Conservation (phyloP, 1,140 invertebrate species). For the Drosophila paulistorum region DNA sequence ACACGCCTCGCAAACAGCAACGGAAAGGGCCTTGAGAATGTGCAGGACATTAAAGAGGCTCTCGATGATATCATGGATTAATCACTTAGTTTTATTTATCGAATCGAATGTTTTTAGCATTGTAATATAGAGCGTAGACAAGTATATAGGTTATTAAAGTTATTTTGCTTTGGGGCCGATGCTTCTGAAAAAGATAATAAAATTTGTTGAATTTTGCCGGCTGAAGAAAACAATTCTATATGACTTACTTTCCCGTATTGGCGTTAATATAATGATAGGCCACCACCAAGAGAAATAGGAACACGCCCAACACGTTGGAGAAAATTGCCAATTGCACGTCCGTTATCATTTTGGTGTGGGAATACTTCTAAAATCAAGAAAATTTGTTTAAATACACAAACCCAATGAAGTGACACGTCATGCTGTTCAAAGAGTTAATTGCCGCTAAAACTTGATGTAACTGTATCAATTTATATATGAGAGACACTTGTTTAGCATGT, state of each 20-base stretch:
- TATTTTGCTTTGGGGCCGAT: conserved; percentile 67
- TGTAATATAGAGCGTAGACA: conserved; percentile 32
- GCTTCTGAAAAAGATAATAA: conserved; percentile 56
- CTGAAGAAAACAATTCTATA: background rate
- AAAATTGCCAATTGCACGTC: conserved; percentile 98
- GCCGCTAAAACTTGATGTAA: background rate
- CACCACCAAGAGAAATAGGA: conserved; percentile 96
- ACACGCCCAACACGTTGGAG: conserved; percentile 97
- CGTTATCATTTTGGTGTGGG: conserved; percentile 91
- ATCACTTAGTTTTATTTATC: conserved; percentile 63
- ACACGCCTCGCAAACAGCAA: conserved; percentile 5
- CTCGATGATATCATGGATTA: conserved; percentile 54
- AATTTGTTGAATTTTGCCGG: conserved; percentile 19
- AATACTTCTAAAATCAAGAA: conserved; percentile 2
- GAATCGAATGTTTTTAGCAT: conserved; percentile 45
- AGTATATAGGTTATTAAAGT: conserved; percentile 39
- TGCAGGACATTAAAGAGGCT: conserved; percentile 56
- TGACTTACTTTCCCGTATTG: conserved; percentile 84
- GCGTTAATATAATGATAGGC: conserved; percentile 98
- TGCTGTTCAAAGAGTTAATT: background rate
- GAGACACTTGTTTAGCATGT: background rate
- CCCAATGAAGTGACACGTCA: background rate
- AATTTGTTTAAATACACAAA: background rate
- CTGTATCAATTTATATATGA: background rate
- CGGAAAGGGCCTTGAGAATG: conserved; percentile 42